phyloP scores from a whole-genome alignment of 1,140 invertebrate species.

The Nasonia longicornis region DNA sequence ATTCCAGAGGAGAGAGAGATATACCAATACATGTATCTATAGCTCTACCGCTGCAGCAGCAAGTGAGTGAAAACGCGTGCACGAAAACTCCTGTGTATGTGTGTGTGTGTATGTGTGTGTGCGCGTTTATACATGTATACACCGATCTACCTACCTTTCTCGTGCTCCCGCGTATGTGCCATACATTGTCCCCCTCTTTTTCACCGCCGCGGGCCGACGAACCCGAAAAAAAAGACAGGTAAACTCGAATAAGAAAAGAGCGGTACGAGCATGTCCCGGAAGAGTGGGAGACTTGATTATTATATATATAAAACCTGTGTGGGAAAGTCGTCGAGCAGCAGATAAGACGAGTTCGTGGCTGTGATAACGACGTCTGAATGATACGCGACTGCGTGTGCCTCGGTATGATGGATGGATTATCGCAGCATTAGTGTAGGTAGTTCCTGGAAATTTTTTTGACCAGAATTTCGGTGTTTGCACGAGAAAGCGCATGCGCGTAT shows the following conservation, averaged over 20 bases:
- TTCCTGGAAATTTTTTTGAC: not conserved
- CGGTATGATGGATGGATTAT: not conserved
- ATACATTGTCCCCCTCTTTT: not conserved
- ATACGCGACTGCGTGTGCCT: not conserved
- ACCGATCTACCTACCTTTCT: not conserved
- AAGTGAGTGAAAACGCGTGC: slow-evolving; percentile 30
- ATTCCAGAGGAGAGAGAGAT: not conserved
- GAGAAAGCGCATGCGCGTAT: not conserved
- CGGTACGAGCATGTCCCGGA: not conserved
- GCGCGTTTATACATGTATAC: not conserved
- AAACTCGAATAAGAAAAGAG: not conserved
- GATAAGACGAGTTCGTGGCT: not conserved
- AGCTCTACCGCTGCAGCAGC: not conserved
- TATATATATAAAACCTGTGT: not conserved
- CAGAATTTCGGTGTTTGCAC: not conserved
- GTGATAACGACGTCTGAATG: not conserved
- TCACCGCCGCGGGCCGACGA: slow-evolving; percentile 48
- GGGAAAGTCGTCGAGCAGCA: not conserved
- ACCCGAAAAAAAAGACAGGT: slow-evolving; percentile 50
- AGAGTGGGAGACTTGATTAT: not conserved
- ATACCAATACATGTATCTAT: not conserved
- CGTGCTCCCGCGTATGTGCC: not conserved
- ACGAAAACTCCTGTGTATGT: not conserved
- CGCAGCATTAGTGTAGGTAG: not conserved
- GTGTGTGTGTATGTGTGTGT: not conserved